These are phyloP conservation scores for Acronicta aceris DNA, from an alignment of 2,888 invertebrate genomes.

Conservation along the genomic window DNA sequence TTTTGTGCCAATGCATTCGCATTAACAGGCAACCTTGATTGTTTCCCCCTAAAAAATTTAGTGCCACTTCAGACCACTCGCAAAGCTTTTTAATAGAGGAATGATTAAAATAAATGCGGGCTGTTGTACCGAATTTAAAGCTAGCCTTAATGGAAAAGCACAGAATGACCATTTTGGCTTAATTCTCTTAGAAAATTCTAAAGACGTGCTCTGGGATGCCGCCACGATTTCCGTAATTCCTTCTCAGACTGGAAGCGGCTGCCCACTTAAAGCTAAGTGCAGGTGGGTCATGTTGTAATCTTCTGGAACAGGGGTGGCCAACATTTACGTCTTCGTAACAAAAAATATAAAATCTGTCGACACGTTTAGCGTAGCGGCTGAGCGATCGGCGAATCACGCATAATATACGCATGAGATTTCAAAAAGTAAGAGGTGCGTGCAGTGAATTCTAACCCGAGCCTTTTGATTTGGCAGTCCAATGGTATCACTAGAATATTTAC, in stretches of 20 bases:
- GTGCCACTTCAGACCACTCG: too few relatives aligned
- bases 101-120: neutral
- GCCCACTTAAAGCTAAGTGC: constrained; percentile 5
- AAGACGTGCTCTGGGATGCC: constrained; percentile 1
- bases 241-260: neutral
- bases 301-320: neutral
- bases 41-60: too few relatives aligned
- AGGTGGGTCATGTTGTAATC: constrained; percentile 5
- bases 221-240: constrained; percentile 6
- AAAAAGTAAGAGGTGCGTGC: too few relatives aligned
- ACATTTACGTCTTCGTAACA: neutral
- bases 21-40: too few relatives aligned
- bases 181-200: constrained; percentile 6
- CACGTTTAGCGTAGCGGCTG: too few relatives aligned
- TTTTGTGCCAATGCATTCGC: too few relatives aligned
- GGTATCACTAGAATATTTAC: too few relatives aligned
- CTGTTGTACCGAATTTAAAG: neutral
- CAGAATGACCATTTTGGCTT: constrained; percentile 6
- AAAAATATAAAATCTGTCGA: too few relatives aligned
- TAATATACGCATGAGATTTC: too few relatives aligned
- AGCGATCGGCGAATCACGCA: too few relatives aligned
- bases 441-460: too few relatives aligned
- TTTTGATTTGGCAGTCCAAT: too few relatives aligned
- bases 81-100: neutral
- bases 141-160: neutral